Conservation (phyloP, 30 jellyfish, hydroid and myxozoan species). For the Rhopilema esculentum region DNA sequence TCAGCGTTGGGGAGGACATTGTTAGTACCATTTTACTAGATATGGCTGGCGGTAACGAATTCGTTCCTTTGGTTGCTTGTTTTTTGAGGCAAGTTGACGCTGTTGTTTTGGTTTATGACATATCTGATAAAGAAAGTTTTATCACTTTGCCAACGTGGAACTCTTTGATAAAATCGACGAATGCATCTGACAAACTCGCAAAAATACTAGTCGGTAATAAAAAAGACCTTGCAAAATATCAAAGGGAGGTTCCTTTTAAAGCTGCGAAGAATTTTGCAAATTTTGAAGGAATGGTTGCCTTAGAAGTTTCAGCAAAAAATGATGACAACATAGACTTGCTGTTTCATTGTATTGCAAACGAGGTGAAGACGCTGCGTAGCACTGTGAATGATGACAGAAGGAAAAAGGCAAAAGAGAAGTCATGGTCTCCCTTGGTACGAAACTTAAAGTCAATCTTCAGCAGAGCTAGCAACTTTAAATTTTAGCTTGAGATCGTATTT, state of each 20-base stretch:
- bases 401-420: neutral
- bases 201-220: constrained; percentile 87
- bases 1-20: constrained; percentile 23
- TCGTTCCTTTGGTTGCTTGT: constrained; percentile 61
- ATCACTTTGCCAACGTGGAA: constrained; percentile 85
- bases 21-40: constrained; percentile 49
- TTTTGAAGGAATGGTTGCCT: constrained; percentile 85
- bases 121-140: constrained; percentile 82
- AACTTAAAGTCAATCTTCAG: constrained; percentile 8
- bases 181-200: constrained; percentile 32
- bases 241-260: constrained; percentile 73
- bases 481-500: no score
- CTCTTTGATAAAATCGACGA: constrained; percentile 32
- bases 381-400: neutral
- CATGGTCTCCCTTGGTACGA: neutral
- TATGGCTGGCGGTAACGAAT: constrained; percentile 80
- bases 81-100: constrained; percentile 78
- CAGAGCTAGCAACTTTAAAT: neutral
- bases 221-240: constrained; percentile 50
- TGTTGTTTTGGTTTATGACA: constrained; percentile 78
- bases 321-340: constrained; percentile 75
- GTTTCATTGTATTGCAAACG: constrained; percentile 75
- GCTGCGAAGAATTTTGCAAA: constrained; percentile 85
- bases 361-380: constrained; percentile 33
- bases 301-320: constrained; percentile 81